Percentiles rank a stretch among this genome's conserved stretches.
phyloP scores from a whole-genome alignment of 1,140 invertebrate genomes.

The Diabrotica undecimpunctata region DNA sequence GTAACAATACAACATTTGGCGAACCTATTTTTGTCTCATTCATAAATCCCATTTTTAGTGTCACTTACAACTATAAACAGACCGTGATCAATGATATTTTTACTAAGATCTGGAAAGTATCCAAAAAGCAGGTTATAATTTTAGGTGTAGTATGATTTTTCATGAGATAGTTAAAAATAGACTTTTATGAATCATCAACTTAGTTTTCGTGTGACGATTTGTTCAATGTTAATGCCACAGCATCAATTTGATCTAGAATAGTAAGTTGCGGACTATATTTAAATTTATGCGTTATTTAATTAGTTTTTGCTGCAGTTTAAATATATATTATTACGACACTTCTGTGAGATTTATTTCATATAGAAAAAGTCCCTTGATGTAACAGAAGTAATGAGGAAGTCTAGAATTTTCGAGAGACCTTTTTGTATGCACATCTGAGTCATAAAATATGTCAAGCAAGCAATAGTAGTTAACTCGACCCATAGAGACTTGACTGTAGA shows the following conservation, averaged over 20 bases:
- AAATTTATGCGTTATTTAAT: not conserved
- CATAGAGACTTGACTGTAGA: too few species aligned
- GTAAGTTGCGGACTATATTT: not conserved
- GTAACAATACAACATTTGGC: too few species aligned
- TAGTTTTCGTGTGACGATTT: not conserved
- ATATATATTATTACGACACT: too few species aligned
- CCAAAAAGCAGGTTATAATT: not conserved
- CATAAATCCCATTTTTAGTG: not conserved
- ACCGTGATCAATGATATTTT: not conserved
- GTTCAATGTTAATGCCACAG: not conserved
- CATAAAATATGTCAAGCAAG: too few species aligned
- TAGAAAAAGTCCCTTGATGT: too few species aligned
- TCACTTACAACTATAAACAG: not conserved
- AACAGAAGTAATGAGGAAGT: too few species aligned
- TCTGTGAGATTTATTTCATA: too few species aligned
- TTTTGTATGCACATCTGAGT: too few species aligned
- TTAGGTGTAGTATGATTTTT: not conserved
- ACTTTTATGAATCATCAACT: slow-evolving; percentile 1
- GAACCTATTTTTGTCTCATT: not conserved
- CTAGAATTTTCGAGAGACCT: too few species aligned
- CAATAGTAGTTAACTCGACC: too few species aligned
- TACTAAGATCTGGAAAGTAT: not conserved
- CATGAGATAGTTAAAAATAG: not conserved
- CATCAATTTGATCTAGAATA: not conserved
- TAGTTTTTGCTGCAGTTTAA: too few species aligned